Evolutionary conservation across 2,888 invertebrate species (phyloP), one percentile per base, ranked within the genome.

Genomic region (Hydrotaea cyrtoneurina): DNA sequence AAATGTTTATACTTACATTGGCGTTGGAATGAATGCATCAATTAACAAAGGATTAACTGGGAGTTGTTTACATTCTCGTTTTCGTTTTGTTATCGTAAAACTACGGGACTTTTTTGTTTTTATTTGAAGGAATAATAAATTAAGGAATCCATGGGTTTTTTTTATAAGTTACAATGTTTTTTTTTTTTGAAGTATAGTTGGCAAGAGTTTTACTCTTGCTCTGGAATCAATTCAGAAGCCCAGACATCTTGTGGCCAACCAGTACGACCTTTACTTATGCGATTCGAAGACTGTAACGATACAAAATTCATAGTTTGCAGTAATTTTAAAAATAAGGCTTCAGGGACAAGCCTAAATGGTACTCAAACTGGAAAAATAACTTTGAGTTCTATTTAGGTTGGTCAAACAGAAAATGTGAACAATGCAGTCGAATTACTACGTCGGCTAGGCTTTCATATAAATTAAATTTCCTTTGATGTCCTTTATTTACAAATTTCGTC

Each of bases 181-280:
- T 8, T 64, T 64, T 69, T 75, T n/a, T n/a, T n/a, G n/a, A 26
- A 15, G 66, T 46, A 69, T 23, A 55, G 31, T 19, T 17, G n/a
- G 72, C 72, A 78, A 75, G 39, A 66, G 64, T 73, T 62, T 87
- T 87, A 88, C 85, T 92, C 96, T 95, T 89, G 95, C 95, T 92
- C 96, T 95, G 87, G 91, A 85, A 88, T 84, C 78, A 97, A 92
- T 90, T 97, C 96, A 55, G 97, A 93, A 0, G 98, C 98, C 98
- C 98, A 98, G 86, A 98, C 98, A 92, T 98, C 97, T 90, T 98
- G 98, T 0, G 98, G 98, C 98, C 98, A 98, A 15, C 98, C 98
- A 0, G 98, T 98, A 80, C 98, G 94, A 0, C 98, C 98, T 92
- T 97, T 97, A 15, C 86, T 86, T 62, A 89, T 86, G 36, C 88